A percentile compares a stretch with the other conserved stretches of the same genome.
These are phyloP conservation scores for Ichneumoninae sp. DNA, from an alignment of 2,888 invertebrate genomes.

Conservation along the genomic window DNA sequence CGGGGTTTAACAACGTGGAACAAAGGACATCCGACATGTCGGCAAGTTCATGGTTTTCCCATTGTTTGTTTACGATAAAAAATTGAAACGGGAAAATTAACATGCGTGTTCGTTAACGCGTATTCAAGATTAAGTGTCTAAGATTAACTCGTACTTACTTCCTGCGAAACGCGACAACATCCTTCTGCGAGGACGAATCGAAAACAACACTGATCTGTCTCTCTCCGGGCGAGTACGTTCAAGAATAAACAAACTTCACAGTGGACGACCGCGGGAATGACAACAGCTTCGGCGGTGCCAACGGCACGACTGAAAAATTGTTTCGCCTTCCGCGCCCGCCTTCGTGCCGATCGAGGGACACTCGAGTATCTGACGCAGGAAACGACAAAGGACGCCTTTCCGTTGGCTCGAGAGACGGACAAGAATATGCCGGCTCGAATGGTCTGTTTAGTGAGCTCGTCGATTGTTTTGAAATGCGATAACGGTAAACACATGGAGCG, in stretches of 20 bases:
- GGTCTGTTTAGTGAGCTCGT: background rate
- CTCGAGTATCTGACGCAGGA: background rate
- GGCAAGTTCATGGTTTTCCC: background rate
- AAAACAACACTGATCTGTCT: background rate
- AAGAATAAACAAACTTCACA: conserved; percentile 4
- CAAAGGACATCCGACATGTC: background rate
- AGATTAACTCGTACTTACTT: background rate
- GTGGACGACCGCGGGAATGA: conserved; percentile 5
- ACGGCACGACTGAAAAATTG: background rate
- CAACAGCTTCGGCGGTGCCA: background rate
- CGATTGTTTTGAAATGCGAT: background rate
- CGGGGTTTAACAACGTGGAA: background rate
- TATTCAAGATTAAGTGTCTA: background rate
- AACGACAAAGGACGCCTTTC: background rate
- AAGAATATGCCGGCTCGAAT: background rate
- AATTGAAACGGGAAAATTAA: background rate
- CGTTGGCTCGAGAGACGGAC: conserved; percentile 1
- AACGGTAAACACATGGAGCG: background rate
- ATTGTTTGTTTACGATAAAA: background rate
- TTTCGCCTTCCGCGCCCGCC: background rate
- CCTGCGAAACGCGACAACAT: background rate
- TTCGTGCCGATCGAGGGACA: background rate
- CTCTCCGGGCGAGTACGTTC: background rate
- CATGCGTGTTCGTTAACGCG: background rate
- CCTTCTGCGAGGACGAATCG: background rate